Conservation (phyloP, 2,888 invertebrate genomes). For the Polyploca ridens region DNA sequence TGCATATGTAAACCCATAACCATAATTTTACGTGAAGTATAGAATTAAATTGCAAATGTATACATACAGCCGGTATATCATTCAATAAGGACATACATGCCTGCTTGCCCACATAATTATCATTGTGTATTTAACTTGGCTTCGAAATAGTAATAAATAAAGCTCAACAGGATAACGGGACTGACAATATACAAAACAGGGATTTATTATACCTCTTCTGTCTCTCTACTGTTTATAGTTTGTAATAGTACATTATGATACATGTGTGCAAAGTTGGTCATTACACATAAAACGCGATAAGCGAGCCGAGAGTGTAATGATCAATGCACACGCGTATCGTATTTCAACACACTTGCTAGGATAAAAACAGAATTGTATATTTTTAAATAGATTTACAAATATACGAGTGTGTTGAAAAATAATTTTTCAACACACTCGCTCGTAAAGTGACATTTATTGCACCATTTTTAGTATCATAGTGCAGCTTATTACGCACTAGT, state of each 20-base stretch:
- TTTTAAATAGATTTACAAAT: too few species aligned
- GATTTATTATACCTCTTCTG: background rate
- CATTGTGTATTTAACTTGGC: background rate
- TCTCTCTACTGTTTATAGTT: background rate
- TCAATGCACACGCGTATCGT: too few species aligned
- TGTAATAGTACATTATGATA: background rate
- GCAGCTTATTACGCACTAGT: too few species aligned
- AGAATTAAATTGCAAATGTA: background rate
- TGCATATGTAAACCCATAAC: background rate
- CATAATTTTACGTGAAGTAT: background rate
- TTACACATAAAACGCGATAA: too few species aligned
- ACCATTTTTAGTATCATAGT: too few species aligned
- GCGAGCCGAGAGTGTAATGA: too few species aligned
- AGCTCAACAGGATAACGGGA: background rate
- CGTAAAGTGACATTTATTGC: too few species aligned
- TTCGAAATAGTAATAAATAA: background rate
- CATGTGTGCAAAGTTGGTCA: too few species aligned
- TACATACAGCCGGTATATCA: background rate
- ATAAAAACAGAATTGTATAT: too few species aligned
- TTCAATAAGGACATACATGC: background rate
- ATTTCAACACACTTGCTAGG: too few species aligned
- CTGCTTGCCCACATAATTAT: background rate
- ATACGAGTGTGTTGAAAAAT: too few species aligned
- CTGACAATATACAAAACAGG: background rate
- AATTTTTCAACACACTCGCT: too few species aligned